Conservation (phyloP, 1,140 invertebrate species). For the Caenorhabditis inopinata region DNA sequence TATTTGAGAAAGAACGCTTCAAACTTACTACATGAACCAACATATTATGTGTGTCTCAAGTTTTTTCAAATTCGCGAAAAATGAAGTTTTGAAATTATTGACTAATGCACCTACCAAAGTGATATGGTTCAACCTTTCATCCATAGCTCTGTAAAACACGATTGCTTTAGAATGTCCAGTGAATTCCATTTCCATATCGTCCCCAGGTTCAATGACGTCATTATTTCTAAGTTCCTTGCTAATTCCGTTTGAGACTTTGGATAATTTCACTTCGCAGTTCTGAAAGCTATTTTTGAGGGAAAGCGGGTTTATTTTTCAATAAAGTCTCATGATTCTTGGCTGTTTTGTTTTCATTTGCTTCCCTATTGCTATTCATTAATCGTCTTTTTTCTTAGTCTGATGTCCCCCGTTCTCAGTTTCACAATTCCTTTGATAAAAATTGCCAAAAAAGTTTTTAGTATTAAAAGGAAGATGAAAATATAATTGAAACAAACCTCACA, state of each 20-base stretch:
- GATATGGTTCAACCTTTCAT: constrained; percentile 43
- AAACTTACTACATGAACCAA: too few relatives aligned
- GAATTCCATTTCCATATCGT: constrained; percentile 19
- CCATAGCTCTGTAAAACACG: constrained; percentile 33
- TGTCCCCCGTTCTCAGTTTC: background rate
- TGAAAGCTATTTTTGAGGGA: background rate
- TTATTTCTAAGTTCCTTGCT: background rate
- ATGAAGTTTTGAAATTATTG: too few relatives aligned
- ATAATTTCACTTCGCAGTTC: constrained; percentile 13
- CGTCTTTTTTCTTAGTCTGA: background rate
- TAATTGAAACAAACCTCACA: background rate
- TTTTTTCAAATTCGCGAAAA: too few relatives aligned
- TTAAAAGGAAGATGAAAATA: too few relatives aligned
- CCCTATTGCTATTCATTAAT: background rate
- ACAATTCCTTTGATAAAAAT: too few relatives aligned
- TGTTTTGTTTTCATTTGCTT: too few relatives aligned
- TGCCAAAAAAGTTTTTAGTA: too few relatives aligned
- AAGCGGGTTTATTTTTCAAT: too few relatives aligned
- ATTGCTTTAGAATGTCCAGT: constrained; percentile 29
- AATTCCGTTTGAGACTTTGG: constrained; percentile 4
- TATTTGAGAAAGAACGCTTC: too few relatives aligned
- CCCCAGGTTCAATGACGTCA: constrained; percentile 27
- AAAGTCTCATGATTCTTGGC: too few relatives aligned
- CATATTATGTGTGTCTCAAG: too few relatives aligned
- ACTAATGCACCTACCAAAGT: background rate